A percentile compares a stretch with the other conserved stretches of the same genome.
Conservation (phyloP, 2,113 vertebrate genomes). For the Chaetura pelagica region DNA sequence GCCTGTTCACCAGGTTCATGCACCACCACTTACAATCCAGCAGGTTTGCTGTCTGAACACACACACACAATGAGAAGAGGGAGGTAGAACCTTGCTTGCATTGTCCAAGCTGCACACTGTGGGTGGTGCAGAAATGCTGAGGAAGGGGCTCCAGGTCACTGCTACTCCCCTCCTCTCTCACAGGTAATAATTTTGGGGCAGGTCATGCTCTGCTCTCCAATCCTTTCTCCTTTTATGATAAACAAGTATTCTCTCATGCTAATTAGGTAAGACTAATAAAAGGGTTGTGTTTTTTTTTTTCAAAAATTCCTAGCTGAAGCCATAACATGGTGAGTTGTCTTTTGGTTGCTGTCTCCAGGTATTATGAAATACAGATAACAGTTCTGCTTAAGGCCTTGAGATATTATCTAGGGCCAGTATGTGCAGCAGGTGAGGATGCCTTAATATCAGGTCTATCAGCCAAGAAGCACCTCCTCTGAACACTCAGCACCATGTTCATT, state of each 20-base stretch:
- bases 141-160: background rate
- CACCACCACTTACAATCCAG: background rate
- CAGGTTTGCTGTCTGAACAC: background rate
- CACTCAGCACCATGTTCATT: background rate
- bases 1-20: background rate
- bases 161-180: background rate
- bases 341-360: background rate
- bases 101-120: background rate
- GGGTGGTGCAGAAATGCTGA: background rate
- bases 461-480: background rate
- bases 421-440: background rate
- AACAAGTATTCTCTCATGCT: background rate
- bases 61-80: background rate
- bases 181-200: background rate
- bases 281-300: background rate
- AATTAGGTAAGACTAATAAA: background rate
- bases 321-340: background rate
- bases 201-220: background rate
- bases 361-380: background rate
- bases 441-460: background rate
- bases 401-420: background rate
- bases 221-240: background rate
- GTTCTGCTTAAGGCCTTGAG: background rate
- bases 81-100: background rate
- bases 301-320: background rate